A percentile compares a stretch with the other conserved stretches of the same genome.
phyloP scores from a whole-genome alignment of 2,113 vertebrate species.

The Climacteris rufus region DNA sequence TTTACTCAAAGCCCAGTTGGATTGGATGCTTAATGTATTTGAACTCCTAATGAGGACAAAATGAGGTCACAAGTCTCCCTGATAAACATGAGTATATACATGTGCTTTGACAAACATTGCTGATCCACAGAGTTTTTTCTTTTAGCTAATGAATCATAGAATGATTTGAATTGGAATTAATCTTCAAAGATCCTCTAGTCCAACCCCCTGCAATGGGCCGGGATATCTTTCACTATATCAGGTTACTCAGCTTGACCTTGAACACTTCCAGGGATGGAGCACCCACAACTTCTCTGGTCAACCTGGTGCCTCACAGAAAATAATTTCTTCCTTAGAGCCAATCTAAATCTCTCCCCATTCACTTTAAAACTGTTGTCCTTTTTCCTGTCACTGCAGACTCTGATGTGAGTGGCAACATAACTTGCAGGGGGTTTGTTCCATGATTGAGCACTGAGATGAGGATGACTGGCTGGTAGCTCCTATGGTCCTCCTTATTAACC shows the following conservation, averaged over 20 bases:
- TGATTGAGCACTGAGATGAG: background rate
- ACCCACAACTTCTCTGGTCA: background rate
- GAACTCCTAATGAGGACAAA: background rate
- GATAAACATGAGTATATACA: background rate
- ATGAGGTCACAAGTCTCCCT: background rate
- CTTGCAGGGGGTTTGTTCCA: background rate
- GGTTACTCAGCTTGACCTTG: background rate
- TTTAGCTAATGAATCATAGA: background rate
- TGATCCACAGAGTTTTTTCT: background rate
- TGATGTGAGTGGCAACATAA: rapidly evolving
- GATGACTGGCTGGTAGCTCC: background rate
- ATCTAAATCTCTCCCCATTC: background rate
- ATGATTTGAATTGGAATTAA: background rate
- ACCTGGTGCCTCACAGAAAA: background rate
- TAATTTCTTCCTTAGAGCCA: background rate
- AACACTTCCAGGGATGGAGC: background rate
- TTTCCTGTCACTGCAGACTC: background rate
- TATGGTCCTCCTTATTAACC: background rate
- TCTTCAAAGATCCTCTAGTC: background rate
- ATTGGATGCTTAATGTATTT: background rate
- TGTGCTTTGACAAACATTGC: background rate
- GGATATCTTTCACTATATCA: background rate
- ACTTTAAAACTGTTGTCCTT: background rate
- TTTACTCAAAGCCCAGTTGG: background rate
- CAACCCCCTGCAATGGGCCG: background rate